Evolutionary conservation across 2,888 invertebrate genomes (phyloP).

Genomic region (Oxyteleia sp.): DNA sequence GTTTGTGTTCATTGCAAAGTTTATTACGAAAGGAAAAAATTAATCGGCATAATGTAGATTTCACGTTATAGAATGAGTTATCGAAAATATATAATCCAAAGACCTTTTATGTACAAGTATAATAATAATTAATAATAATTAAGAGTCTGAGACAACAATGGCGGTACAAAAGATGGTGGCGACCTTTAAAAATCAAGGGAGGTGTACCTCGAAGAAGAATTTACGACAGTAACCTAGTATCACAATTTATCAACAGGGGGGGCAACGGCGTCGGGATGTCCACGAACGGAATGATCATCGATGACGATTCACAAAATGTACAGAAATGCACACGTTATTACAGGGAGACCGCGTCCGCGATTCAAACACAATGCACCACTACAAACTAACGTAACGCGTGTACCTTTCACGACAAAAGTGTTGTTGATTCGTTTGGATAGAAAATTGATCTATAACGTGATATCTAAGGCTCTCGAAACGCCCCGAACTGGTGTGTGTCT

Average conservation of each 20-base stretch:
- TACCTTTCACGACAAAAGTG: conserved; percentile 37
- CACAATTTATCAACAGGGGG: conserved; percentile 69
- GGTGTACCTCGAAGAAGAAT: conserved; percentile 64
- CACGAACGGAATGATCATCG: conserved; percentile 64
- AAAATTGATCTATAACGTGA: conserved; percentile 70
- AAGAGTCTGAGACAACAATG: conserved; percentile 41
- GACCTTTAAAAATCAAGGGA: conserved; percentile 67
- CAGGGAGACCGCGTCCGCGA: conserved; percentile 39
- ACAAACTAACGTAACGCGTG: conserved; percentile 64
- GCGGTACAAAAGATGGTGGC: conserved; percentile 64
- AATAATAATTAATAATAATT: conserved; percentile 50
- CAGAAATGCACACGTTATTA: conserved; percentile 65
- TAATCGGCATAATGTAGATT: conserved; percentile 63
- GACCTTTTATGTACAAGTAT: conserved; percentile 62
- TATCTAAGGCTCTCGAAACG: conserved; percentile 66
- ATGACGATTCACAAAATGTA: conserved; percentile 62
- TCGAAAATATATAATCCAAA: conserved; percentile 69
- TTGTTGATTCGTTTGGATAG: conserved; percentile 41
- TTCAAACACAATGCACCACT: conserved; percentile 46
- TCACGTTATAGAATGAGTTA: conserved; percentile 69
- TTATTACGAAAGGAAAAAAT: no score
- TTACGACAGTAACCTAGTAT: conserved; percentile 71
- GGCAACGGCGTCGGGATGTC: conserved; percentile 57
- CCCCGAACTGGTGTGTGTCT: conserved; percentile 31
- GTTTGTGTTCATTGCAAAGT: no score